Base-by-base conservation (phyloP, 2,888 invertebrate genomes). In the Oscheius myriophilus region DNA sequence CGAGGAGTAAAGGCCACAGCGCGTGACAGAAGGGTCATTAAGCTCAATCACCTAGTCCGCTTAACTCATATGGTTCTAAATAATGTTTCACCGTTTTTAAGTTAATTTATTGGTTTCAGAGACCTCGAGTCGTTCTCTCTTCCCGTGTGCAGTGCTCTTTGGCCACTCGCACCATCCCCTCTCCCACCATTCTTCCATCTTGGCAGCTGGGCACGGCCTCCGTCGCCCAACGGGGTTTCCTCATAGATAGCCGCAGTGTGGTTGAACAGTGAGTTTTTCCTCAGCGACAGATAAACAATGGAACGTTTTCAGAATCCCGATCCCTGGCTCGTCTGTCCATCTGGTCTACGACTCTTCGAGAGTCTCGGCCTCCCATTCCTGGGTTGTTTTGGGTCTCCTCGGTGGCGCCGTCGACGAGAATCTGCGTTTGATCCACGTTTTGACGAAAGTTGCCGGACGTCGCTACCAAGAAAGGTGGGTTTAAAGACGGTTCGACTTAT, bases 271-370 rank as follows among this genome's bases (percentile, higher is more conserved):
- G 21, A 41, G 26, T 21, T 39, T 42, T 18, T 21, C 18, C n/a
- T 21, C 33, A 9, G 2, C 7, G 21, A 14, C n/a, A n/a, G 3
- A 0, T 39, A 39, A n/a, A 42, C 33, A 51, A 11, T 51, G n/a
- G n/a, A 18, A 51, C 26, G 14, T 26, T n/a, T n/a, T 14, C 54
- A 69, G 67, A 2, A 41, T 78, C 18, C 69, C 64, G 43, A 69
- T 75, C 41, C 65, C 73, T 11, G 75, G 72, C 33, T 72, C 75
- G 4, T 65, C 71, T 57, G 33, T 71, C 18, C 62, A 69, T 42
- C 90, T 98, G 78, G 93, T 96, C 83, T 97, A 98, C 89, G 93
- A 95, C 87, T 96, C 95, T 80, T 94, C 94, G 62, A 93, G 96
- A 88, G 92, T 95, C 0, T 92, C 93, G 1, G 96, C 96, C 52